Evolutionary conservation across 2,888 invertebrate species (phyloP).

Genomic region (Melitaea athalia): DNA sequence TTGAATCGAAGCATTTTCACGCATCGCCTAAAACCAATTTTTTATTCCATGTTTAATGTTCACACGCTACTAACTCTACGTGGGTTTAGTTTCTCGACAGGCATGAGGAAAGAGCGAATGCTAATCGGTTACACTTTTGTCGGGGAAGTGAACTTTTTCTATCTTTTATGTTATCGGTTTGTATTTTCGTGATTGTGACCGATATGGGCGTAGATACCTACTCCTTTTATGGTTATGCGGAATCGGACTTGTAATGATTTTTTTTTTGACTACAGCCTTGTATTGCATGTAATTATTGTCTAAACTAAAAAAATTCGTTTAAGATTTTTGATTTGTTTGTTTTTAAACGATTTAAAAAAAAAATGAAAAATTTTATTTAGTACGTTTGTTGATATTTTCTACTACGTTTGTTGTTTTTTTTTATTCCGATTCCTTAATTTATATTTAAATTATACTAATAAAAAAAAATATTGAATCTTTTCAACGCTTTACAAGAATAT

Average conservation of each 20-base stretch:
- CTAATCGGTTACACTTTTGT: constrained; percentile 17
- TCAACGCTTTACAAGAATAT: too few species aligned
- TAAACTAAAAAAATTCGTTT: not conserved
- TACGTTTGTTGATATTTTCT: too few species aligned
- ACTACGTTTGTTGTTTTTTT: too few species aligned
- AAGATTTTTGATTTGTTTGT: too few species aligned
- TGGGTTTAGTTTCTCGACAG: constrained; percentile 25
- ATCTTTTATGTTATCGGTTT: constrained; percentile 20
- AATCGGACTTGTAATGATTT: not conserved
- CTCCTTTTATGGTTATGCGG: not conserved
- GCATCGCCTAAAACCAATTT: constrained; percentile 21
- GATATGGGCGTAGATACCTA: constrained; percentile 7
- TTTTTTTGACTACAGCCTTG: not conserved
- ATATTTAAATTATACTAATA: too few species aligned
- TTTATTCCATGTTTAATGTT: constrained; percentile 20
- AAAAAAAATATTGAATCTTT: too few species aligned
- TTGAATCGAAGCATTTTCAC: constrained; percentile 37
- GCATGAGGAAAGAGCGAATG: constrained; percentile 30
- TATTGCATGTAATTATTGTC: not conserved
- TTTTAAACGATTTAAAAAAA: too few species aligned
- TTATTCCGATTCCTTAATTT: too few species aligned
- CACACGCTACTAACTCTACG: constrained; percentile 17
- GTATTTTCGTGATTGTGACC: not conserved
- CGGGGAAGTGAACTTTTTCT: constrained; percentile 27
- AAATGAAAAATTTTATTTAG: too few species aligned